Base-by-base conservation (phyloP, 2,797 vertebrate genomes). In the Dryobates pubescens region DNA sequence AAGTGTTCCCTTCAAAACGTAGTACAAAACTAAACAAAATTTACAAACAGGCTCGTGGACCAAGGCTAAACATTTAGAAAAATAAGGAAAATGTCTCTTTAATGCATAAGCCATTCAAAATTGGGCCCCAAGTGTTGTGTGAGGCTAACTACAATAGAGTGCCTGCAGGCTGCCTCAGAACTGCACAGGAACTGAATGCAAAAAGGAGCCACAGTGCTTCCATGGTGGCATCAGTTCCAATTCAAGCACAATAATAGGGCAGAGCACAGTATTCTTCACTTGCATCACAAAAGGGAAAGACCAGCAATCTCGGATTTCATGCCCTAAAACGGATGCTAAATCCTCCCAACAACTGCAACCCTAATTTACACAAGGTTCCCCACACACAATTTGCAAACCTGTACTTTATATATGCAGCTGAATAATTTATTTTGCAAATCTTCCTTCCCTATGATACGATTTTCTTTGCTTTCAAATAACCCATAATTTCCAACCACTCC, bases 91-190 rank as follows among this genome's bases (percentile, higher is more conserved):
- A 87, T 74, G 90, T 77, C 92, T 88, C 90, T 94, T 94, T 92
- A 96, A 95, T 74, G 71, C 85, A 77, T 47, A 86, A 93, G 61
- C 82, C 61, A 73, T 91, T 91, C 77, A 90, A 94, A 95, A 96
- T 68, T 68, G 89, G 93, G 92, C 90, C 87, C 90, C 90, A 79
- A 95, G 93, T 86, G 94, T 79, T 94, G 89, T 63, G 58, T 0
- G 5, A 92, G 77, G 77, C 80, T 3, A 86, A 92, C 70, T 84
- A 96, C 94, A 96, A 96, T 93, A 94, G 93, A 94, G 85, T 4
- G 51, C 89, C 96, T 88, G 95, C 95, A 91, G 95, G 93, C 93
- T 95, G 92, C 96, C 83, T 96, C 93, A 94, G 89, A 96, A 95
- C 89, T 79, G 93, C 89, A 88, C 89, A 95, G 85, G 89, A 90